These are phyloP conservation scores for Andrena bucephala DNA, from an alignment of 2,888 invertebrate species.

Conservation along the genomic window DNA sequence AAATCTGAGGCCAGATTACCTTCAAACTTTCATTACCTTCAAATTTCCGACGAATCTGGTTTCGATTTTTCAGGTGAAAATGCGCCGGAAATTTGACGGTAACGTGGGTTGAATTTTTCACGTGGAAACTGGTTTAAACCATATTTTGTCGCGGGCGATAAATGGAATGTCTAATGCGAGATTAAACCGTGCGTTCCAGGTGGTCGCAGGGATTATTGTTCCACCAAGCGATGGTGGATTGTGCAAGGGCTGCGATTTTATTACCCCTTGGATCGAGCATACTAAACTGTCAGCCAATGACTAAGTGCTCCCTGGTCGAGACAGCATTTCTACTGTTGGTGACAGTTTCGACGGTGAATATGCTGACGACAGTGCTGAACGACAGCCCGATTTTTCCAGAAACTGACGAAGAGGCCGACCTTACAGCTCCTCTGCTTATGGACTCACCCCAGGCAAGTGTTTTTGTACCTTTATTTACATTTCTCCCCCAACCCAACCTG, in stretches of 20 bases:
- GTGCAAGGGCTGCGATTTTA: constrained; percentile 92
- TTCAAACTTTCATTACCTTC: too few species aligned
- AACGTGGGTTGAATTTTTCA: too few species aligned
- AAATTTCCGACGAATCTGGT: too few species aligned
- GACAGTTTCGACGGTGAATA: constrained; percentile 96
- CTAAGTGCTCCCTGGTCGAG: constrained; percentile 94
- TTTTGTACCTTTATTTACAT: constrained; percentile 9
- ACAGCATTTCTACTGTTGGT: constrained; percentile 95
- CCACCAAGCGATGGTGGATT: constrained; percentile 94
- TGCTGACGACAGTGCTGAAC: constrained; percentile 94
- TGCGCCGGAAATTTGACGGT: too few species aligned
- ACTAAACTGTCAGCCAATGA: constrained; percentile 92
- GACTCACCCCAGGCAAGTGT: constrained; percentile 89
- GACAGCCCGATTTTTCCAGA: constrained; percentile 95
- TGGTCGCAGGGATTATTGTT: constrained; percentile 95
- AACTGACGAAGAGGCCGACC: constrained; percentile 90
- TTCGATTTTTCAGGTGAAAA: too few species aligned
- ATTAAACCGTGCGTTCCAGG: constrained; percentile 85
- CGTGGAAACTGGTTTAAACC: too few species aligned
- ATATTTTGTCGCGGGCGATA: too few species aligned
- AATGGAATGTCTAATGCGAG: not conserved
- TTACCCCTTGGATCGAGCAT: constrained; percentile 93
- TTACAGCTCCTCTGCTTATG: constrained; percentile 91
- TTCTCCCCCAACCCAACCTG: not conserved
- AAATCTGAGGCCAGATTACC: too few species aligned